Percentiles rank a stretch among this genome's conserved stretches.
These are phyloP conservation scores for Caiman crocodilus DNA, from an alignment of 2,797 vertebrate genomes.

Conservation along the genomic window DNA sequence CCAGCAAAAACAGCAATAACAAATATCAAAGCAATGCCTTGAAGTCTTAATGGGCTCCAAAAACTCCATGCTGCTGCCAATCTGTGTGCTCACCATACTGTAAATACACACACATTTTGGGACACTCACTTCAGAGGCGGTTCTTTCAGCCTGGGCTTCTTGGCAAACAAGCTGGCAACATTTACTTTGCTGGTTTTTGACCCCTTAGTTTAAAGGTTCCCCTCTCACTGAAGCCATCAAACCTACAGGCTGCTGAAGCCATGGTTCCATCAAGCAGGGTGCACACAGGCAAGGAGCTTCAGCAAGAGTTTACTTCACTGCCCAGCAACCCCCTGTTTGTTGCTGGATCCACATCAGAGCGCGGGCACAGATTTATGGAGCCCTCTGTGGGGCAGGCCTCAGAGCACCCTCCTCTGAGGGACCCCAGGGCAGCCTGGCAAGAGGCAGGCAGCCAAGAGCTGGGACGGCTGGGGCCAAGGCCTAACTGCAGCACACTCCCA, in stretches of 20 bases:
- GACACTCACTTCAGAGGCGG: slow-evolving; percentile 59
- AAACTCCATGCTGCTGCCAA: slow-evolving; percentile 59
- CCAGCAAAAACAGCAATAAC: slow-evolving; percentile 74
- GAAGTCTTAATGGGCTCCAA: slow-evolving; percentile 74
- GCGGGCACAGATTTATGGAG: not conserved
- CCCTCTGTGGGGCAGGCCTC: not conserved
- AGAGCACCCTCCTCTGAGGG: not conserved
- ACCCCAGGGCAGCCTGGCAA: not conserved
- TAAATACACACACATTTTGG: slow-evolving; percentile 58
- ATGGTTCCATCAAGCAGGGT: not conserved
- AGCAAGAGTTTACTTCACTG: not conserved
- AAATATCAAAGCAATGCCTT: slow-evolving; percentile 77
- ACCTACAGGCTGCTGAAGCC: not conserved
- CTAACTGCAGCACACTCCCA: no score
- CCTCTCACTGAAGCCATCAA: not conserved
- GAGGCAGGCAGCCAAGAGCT: not conserved
- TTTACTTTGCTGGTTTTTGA: slow-evolving; percentile 27
- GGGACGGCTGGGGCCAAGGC: no score
- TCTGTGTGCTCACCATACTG: slow-evolving; percentile 48
- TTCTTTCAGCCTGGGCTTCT: slow-evolving; percentile 27
- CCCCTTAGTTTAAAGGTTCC: not conserved
- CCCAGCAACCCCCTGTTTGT: not conserved
- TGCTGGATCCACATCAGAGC: not conserved
- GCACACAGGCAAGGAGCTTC: not conserved
- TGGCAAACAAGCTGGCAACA: slow-evolving; percentile 49